Percentiles rank a stretch among this genome's conserved stretches.
phyloP scores from a whole-genome alignment of 2,888 invertebrate species.

The Yponomeuta sedellus region DNA sequence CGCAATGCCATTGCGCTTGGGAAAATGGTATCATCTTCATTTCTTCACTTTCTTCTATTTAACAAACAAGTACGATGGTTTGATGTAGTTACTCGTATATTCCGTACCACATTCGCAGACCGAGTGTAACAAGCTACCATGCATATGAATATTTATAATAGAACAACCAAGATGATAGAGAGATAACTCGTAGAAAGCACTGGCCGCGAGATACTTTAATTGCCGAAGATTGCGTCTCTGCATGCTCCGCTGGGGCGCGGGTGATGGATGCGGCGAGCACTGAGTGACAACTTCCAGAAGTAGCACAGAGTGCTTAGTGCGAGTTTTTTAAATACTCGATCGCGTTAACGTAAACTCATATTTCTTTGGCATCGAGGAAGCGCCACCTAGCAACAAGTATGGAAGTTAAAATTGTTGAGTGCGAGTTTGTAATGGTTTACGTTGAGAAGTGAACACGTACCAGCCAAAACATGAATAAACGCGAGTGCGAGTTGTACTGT shows the following conservation, averaged over 20 bases:
- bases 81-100: too few species aligned
- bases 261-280: neutral
- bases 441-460: too few species aligned
- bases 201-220: neutral
- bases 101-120: neutral
- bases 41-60: neutral
- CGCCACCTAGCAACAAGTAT: too few species aligned
- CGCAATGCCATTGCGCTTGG: neutral
- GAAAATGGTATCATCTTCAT: neutral
- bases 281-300: neutral
- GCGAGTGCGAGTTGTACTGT: too few species aligned
- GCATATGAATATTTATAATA: neutral
- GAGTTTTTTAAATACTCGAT: too few species aligned
- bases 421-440: too few species aligned
- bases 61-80: neutral
- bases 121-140: neutral
- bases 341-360: too few species aligned
- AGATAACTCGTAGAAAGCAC: constrained; percentile 1
- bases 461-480: too few species aligned
- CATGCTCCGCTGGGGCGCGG: neutral
- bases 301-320: too few species aligned
- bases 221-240: neutral
- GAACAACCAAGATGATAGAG: neutral
- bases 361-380: too few species aligned
- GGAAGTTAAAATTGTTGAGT: too few species aligned